Evolutionary conservation across 2,797 vertebrate genomes (phyloP).

Genomic region (Paramormyrops hopkinsi): DNA sequence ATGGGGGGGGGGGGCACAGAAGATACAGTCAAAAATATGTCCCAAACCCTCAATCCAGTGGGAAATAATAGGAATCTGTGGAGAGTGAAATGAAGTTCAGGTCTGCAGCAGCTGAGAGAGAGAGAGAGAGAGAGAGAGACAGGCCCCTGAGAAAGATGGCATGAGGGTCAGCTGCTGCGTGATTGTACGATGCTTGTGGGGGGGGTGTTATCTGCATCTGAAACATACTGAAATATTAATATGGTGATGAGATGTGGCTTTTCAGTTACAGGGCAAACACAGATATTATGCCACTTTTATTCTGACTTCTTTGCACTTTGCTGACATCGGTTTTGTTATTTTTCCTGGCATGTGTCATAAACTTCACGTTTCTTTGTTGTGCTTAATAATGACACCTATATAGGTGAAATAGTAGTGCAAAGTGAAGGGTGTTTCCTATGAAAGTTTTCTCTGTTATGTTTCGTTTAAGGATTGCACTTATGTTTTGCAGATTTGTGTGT

Average conservation of each 20-base stretch:
- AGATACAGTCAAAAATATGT: background rate
- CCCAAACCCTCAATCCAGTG: background rate
- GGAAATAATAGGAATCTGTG: background rate
- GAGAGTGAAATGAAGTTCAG: background rate
- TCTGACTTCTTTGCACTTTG: background rate
- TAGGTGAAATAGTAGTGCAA: background rate
- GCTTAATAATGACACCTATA: background rate
- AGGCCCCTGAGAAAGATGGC: background rate
- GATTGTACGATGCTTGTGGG: background rate
- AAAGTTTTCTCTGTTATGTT: background rate
- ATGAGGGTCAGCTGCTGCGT: background rate
- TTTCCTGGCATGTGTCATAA: background rate
- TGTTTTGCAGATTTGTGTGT: too few relatives aligned
- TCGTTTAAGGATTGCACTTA: background rate
- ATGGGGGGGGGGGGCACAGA: background rate
- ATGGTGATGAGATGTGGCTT: constrained; percentile 6
- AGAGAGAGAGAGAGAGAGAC: too few relatives aligned
- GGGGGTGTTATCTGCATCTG: constrained; percentile 52
- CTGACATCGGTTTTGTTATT: background rate
- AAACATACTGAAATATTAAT: constrained; percentile 41
- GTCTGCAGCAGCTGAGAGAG: background rate
- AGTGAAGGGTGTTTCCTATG: background rate
- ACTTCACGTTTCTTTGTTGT: background rate
- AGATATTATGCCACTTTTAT: background rate
- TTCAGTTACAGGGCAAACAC: constrained; percentile 8